These are phyloP conservation scores for Perdita meconis DNA, from an alignment of 2,888 invertebrate genomes.

Conservation along the genomic window DNA sequence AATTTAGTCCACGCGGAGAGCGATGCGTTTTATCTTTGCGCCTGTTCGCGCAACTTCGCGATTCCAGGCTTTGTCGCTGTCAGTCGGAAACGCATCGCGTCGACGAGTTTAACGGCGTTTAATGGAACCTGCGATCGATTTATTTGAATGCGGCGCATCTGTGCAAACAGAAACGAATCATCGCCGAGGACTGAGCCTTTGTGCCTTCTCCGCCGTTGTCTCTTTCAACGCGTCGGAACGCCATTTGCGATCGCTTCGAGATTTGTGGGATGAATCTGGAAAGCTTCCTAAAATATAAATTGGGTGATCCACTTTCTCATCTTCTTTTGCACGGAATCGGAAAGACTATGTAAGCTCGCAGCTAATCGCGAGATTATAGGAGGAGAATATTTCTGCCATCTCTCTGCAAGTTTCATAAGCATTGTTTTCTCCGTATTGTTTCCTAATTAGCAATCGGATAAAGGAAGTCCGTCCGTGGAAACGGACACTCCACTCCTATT, in stretches of 20 bases:
- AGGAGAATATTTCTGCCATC: too few species aligned
- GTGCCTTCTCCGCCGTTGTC: not conserved
- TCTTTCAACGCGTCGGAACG: not conserved
- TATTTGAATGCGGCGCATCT: not conserved
- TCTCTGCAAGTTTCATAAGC: too few species aligned
- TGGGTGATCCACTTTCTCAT: too few species aligned
- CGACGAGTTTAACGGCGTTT: not conserved
- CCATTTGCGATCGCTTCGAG: slow-evolving; percentile 2
- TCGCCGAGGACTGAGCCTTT: not conserved
- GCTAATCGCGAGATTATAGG: too few species aligned
- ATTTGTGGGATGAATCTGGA: too few species aligned
- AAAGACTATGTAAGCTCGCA: too few species aligned
- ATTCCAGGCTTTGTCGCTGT: not conserved
- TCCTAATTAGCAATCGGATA: slow-evolving; percentile 18
- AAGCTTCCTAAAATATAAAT: too few species aligned
- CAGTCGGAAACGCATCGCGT: not conserved
- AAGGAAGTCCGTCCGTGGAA: slow-evolving; percentile 28
- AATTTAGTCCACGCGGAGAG: not conserved
- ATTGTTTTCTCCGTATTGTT: too few species aligned
- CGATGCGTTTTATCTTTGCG: not conserved
- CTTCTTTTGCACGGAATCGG: too few species aligned
- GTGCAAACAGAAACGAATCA: slow-evolving; percentile 33
- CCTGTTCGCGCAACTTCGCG: not conserved
- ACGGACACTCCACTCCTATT: slow-evolving; percentile 27
- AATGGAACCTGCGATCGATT: slow-evolving; percentile 10